Evolutionary conservation across 2,888 invertebrate species (phyloP).

Genomic region (Mylabris sibirica): DNA sequence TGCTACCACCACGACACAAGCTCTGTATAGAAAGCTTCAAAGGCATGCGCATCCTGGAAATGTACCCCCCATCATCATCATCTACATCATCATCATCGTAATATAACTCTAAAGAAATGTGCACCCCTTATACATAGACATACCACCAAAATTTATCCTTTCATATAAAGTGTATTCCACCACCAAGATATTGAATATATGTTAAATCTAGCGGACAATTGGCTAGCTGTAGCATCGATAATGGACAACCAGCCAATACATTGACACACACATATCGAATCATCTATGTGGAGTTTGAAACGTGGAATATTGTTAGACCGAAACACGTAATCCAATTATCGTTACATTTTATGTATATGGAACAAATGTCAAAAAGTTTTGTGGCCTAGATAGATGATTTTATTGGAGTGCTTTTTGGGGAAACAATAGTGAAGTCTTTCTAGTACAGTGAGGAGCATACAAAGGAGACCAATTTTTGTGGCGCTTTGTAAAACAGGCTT

Average conservation of each 20-base stretch:
- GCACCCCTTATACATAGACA: slow-evolving; percentile 36
- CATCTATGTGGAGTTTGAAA: too few relatives aligned
- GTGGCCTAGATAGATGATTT: not conserved
- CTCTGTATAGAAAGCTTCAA: slow-evolving; percentile 30
- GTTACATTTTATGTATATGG: not conserved
- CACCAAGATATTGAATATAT: slow-evolving; percentile 51
- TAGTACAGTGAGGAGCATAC: slow-evolving; percentile 24
- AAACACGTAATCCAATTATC: slow-evolving; percentile 43
- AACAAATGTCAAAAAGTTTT: not conserved
- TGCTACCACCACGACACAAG: slow-evolving; percentile 61
- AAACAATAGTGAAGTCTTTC: not conserved
- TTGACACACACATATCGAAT: not conserved
- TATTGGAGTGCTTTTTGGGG: not conserved
- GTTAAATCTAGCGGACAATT: slow-evolving; percentile 58
- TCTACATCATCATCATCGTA: too few relatives aligned
- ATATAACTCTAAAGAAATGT: slow-evolving; percentile 39
- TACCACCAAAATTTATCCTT: slow-evolving; percentile 48
- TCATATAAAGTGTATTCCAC: slow-evolving; percentile 51
- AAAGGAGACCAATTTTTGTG: too few relatives aligned
- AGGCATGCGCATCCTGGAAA: slow-evolving; percentile 40
- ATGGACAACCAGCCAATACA: slow-evolving; percentile 16
- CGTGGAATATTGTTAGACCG: not conserved
- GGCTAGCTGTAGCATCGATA: slow-evolving; percentile 39
- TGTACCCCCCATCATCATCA: slow-evolving; percentile 38
- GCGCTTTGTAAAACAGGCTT: too few relatives aligned